These are phyloP conservation scores for Hydroisotoma schaefferi DNA, from an alignment of 2,888 invertebrate genomes.

Conservation along the genomic window DNA sequence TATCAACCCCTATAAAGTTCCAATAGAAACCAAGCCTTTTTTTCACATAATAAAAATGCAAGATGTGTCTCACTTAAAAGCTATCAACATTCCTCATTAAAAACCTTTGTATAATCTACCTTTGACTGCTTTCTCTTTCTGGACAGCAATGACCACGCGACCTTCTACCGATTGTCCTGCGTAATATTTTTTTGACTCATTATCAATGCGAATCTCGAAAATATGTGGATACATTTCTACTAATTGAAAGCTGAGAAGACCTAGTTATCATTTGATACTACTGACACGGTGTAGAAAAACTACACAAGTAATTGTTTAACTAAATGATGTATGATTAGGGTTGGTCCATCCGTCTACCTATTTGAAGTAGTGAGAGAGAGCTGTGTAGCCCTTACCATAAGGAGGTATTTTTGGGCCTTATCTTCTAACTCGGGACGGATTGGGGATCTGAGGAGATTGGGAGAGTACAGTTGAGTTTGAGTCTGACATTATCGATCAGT, in stretches of 20 bases:
- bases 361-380: neutral
- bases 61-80: too few relatives aligned
- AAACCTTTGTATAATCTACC: constrained; percentile 8
- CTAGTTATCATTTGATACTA: too few relatives aligned
- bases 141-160: constrained; percentile 22
- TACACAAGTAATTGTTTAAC: too few relatives aligned
- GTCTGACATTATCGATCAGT: neutral
- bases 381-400: too few relatives aligned
- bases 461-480: neutral
- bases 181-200: constrained; percentile 22
- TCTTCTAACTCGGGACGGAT: neutral
- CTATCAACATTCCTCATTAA: neutral
- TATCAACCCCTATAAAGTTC: constrained; percentile 22
- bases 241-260: neutral
- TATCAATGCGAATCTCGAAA: constrained; percentile 31
- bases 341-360: too few relatives aligned
- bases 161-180: constrained; percentile 30
- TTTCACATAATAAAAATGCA: too few relatives aligned
- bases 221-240: constrained; percentile 28
- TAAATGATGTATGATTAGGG: too few relatives aligned
- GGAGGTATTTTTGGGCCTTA: too few relatives aligned
- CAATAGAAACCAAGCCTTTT: too few relatives aligned
- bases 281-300: too few relatives aligned
- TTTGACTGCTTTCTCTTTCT: constrained; percentile 31
- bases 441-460: neutral